phyloP scores from a whole-genome alignment of 2,888 invertebrate genomes.

The Leptinotarsa rubiginosa region DNA sequence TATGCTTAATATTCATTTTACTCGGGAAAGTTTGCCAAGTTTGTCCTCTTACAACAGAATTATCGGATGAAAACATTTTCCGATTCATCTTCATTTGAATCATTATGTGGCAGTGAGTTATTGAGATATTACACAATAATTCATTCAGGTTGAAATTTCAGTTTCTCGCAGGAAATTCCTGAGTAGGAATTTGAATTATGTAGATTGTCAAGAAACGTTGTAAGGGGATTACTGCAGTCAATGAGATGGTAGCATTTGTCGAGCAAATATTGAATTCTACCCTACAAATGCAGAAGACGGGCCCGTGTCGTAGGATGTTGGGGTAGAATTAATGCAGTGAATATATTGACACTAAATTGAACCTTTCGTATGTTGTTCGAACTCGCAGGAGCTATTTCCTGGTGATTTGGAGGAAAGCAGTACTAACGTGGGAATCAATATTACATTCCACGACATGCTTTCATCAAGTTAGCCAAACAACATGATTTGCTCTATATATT shows the following conservation, averaged over 20 bases:
- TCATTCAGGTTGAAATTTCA: neutral
- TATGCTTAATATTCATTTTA: neutral
- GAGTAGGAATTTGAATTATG: slow-evolving; percentile 2
- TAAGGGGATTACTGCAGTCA: neutral
- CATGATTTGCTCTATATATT: no score
- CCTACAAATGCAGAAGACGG: neutral
- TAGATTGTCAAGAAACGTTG: slow-evolving; percentile 4
- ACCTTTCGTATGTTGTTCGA: no score
- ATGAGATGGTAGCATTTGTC: neutral
- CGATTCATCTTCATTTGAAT: neutral
- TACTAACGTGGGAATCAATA: no score
- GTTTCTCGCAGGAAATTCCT: neutral
- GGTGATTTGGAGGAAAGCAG: no score
- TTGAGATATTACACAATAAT: slow-evolving; percentile 9
- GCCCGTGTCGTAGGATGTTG: neutral
- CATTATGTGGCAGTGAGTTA: slow-evolving; percentile 1
- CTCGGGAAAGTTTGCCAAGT: neutral
- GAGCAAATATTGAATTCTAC: neutral
- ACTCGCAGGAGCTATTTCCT: no score
- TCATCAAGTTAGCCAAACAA: no score
- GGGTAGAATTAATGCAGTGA: no score
- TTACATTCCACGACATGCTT: no score
- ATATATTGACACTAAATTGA: no score
- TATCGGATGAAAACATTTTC: neutral
- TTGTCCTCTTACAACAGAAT: slow-evolving; percentile 10